phyloP scores from a whole-genome alignment of 2,113 vertebrate species.

The Chroicocephalus ridibundus region DNA sequence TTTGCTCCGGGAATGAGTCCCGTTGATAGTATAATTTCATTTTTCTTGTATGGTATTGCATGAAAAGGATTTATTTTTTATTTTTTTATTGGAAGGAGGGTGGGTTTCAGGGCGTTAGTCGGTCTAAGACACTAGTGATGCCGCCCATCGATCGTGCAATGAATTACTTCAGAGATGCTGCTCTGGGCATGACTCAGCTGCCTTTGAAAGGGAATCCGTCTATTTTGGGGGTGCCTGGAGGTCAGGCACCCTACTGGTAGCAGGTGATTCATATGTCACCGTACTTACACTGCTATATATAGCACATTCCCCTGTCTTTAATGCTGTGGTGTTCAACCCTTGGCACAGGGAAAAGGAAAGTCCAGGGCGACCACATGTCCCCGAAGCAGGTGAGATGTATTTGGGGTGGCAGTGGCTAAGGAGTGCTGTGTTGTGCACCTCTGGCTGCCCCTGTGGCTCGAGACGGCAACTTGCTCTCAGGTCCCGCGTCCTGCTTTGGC shows the following conservation, averaged over 20 bases:
- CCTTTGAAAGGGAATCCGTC: neutral
- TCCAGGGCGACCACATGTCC: neutral
- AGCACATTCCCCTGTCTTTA: neutral
- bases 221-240: neutral
- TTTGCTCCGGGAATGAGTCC: neutral
- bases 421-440: neutral
- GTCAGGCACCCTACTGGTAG: neutral
- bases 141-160: neutral
- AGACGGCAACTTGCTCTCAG: fast-evolving
- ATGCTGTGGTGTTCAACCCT: neutral
- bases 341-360: neutral
- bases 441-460: fast-evolving
- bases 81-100: neutral
- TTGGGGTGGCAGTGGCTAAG: neutral
- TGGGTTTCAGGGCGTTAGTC: neutral
- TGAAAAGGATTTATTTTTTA: neutral
- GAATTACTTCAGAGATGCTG: neutral
- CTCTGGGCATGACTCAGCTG: neutral
- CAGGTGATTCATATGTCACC: neutral
- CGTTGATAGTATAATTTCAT: neutral
- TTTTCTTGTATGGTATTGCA: neutral
- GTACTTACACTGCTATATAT: neutral
- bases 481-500: neutral
- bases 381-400: neutral
- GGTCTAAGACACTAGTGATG: neutral